A percentile compares a stretch with the other conserved stretches of the same genome.
phyloP scores from a whole-genome alignment of 2,113 vertebrate species.

The Sphaerodactylus townsendi region DNA sequence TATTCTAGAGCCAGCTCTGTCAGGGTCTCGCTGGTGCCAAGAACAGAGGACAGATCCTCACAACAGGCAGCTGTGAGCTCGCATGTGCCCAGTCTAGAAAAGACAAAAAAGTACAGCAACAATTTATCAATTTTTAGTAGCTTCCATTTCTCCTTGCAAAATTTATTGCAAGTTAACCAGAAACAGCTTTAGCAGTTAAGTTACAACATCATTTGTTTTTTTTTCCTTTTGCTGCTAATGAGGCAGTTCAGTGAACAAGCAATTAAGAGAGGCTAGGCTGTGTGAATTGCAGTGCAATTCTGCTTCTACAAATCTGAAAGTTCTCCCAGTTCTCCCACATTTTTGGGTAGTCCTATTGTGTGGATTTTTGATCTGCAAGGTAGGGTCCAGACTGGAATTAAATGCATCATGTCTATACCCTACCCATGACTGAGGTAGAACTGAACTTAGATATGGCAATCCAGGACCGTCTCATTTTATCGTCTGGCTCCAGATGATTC shows the following conservation, averaged over 20 bases:
- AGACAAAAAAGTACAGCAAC: neutral
- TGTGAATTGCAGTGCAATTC: neutral
- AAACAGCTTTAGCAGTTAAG: neutral
- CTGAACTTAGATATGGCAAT: neutral
- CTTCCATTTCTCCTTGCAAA: neutral
- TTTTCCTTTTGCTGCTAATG: neutral
- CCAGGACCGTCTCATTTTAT: neutral
- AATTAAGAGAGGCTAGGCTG: neutral
- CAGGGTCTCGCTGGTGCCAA: conserved; percentile 19
- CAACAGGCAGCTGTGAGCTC: conserved; percentile 15
- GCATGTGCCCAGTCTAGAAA: conserved; percentile 47
- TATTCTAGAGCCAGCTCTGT: conserved; percentile 46
- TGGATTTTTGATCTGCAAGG: no score
- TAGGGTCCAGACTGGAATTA: no score
- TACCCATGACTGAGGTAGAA: no score
- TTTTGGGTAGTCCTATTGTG: neutral
- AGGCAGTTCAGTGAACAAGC: neutral
- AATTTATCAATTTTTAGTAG: no score
- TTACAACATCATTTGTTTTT: neutral
- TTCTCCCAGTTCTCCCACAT: no score
- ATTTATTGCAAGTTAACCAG: neutral
- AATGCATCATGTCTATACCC: no score
- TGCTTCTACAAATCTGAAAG: no score
- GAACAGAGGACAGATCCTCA: conserved; percentile 23
- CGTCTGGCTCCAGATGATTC: neutral